Base-by-base conservation (phyloP, 2,888 invertebrate genomes). In the Acrobasis suavella region DNA sequence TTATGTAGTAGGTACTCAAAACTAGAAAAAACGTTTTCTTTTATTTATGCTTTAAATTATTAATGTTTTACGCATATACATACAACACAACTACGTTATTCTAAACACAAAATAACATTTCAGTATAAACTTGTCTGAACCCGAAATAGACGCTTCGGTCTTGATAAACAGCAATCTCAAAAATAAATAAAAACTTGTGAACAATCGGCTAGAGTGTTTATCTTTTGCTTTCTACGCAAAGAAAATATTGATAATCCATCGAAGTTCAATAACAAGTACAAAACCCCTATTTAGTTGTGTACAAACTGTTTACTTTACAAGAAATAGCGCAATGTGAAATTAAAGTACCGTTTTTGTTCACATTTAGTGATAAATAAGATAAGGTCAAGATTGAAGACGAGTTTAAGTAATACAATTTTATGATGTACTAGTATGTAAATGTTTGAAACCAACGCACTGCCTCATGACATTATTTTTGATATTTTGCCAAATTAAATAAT, bases 121-220 rank as follows among this genome's bases (percentile, higher is more conserved):
- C n/a, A 46, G 46, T 46, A 42, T 1, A 42, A 46, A 46, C 14
- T n/a, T 46, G 42, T 12, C 42, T 42, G n/a, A 12, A 32, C 49
- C 9, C 14, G 14, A 58, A 46, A 17, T 15, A n/a, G 42, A 46
- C 56, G 16, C 37, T 59, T 58, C 46, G 46, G 42, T 56, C 46
- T 49, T n/a, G 16, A 62, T 64, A 58, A 64, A 62, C 54, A 64
- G 49, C 46, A 52, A 58, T 62, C 49, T 55, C 55, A 46, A 49
- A 55, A 62, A 50, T 37, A 62, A 62, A 62, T 62, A 56, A 49
- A 49, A 62, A 55, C 49, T 62, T 49, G 55, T 46, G 51, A 60
- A 42, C 60, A 60, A 60, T 62, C 37, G 37, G 49, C 56, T 55
- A 62, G 52, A 22, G 22, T 60, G 55, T 62, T 62, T 32, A 38